phyloP scores from a whole-genome alignment of 2,888 invertebrate genomes.

The Nymphalis polychloros region DNA sequence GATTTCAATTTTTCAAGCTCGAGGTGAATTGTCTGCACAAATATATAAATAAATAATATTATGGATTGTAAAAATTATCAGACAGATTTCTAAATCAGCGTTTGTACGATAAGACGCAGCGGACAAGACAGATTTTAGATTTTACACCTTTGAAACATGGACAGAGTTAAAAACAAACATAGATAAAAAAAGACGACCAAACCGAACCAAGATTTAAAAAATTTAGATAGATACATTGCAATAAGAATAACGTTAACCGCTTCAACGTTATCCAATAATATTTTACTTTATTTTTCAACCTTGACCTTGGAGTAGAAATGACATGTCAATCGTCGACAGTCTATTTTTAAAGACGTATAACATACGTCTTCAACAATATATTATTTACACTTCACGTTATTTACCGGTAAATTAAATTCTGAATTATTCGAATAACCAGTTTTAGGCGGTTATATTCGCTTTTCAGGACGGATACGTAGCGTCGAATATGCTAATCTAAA shows the following conservation, averaged over 20 bases:
- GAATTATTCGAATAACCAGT: not conserved
- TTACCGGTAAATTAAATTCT: not conserved
- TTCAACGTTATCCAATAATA: not conserved
- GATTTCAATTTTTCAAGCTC: too few relatives aligned
- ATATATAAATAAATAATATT: too few relatives aligned
- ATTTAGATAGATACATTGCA: not conserved
- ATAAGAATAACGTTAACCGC: not conserved
- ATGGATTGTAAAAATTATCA: too few relatives aligned
- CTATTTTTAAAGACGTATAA: constrained; percentile 9
- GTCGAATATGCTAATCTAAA: not conserved
- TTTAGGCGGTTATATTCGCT: not conserved
- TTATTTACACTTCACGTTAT: not conserved
- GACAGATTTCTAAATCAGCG: too few relatives aligned
- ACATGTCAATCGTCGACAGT: constrained; percentile 15
- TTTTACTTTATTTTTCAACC: constrained; percentile 9
- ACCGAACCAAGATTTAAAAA: not conserved
- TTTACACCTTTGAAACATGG: too few relatives aligned
- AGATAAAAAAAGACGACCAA: too few relatives aligned
- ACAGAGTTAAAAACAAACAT: too few relatives aligned
- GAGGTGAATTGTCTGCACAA: too few relatives aligned
- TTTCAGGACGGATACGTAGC: not conserved
- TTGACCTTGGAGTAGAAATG: constrained; percentile 24
- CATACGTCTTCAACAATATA: too few relatives aligned
- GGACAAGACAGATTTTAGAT: too few relatives aligned
- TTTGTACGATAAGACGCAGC: too few relatives aligned